Percentiles rank a stretch among this genome's conserved stretches.
Conservation (phyloP, 30 jellyfish, hydroid and myxozoan species). For the Aurelia aurita complex sp. Pacific region DNA sequence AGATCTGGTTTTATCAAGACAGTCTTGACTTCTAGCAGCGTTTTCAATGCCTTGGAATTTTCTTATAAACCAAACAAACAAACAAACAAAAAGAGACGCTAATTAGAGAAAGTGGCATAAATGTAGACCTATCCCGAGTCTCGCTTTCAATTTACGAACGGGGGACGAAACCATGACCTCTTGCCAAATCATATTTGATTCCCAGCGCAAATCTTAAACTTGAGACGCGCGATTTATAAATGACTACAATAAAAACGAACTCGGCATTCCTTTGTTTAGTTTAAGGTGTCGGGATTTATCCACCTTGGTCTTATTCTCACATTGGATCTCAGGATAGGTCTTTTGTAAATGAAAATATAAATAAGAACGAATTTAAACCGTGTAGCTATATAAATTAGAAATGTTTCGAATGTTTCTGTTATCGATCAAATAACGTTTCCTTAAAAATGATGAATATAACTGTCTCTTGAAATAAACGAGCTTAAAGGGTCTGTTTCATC, state of each 20-base stretch:
- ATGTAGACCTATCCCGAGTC: conserved; percentile 9
- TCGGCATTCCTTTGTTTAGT: conserved; percentile 2
- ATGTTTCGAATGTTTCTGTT: not conserved
- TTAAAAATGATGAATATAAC: conserved; percentile 3
- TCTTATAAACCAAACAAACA: not conserved
- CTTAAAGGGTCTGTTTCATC: not conserved
- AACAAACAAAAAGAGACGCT: conserved; percentile 18
- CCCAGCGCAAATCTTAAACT: conserved; percentile 1
- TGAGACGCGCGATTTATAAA: conserved; percentile 13
- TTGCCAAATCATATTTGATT: conserved; percentile 26
- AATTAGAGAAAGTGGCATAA: conserved; percentile 15
- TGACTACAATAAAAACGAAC: not conserved
- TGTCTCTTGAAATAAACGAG: conserved; percentile 1
- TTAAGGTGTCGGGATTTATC: conserved; percentile 20
- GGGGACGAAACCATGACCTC: conserved; percentile 24
- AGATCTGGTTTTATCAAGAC: not conserved
- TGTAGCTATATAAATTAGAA: not conserved
- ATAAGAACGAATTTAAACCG: conserved; percentile 16
- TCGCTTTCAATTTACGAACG: conserved; percentile 3
- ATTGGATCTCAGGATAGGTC: conserved; percentile 17
- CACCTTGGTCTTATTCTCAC: conserved; percentile 18
- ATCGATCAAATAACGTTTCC: conserved; percentile 11
- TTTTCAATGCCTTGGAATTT: conserved; percentile 24
- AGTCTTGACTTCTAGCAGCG: conserved; percentile 13
- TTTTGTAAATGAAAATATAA: conserved; percentile 6